These are phyloP conservation scores for Chitala chitala DNA, from an alignment of 2,113 vertebrate genomes.

Conservation along the genomic window DNA sequence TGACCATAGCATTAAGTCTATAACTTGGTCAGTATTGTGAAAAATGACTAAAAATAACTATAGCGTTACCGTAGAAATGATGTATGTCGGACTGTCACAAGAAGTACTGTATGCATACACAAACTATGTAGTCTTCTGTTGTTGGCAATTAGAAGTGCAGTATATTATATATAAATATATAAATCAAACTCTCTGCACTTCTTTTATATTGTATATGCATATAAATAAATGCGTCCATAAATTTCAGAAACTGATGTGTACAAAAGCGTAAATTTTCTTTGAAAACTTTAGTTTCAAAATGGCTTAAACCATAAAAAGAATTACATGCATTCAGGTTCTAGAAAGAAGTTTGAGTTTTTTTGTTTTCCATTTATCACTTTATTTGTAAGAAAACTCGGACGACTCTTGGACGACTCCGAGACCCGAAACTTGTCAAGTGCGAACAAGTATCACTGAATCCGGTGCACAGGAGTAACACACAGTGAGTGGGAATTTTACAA, in stretches of 20 bases:
- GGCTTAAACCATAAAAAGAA: neutral
- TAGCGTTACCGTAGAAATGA: neutral
- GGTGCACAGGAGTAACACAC: neutral
- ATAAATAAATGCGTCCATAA: no score
- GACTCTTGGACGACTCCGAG: neutral
- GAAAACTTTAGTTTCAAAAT: neutral
- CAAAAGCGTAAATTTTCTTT: no score
- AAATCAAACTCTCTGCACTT: neutral
- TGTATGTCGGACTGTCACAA: no score
- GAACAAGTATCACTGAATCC: constrained; percentile 9
- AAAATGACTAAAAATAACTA: no score
- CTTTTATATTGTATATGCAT: no score
- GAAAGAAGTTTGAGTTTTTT: neutral
- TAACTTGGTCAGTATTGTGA: neutral
- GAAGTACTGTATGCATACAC: no score
- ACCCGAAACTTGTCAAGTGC: neutral
- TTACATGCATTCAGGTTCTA: neutral
- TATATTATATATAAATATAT: neutral
- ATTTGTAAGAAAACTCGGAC: constrained; percentile 4
- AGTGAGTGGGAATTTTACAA: neutral
- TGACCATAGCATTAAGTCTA: constrained; percentile 32
- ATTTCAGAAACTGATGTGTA: no score
- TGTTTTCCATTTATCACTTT: neutral
- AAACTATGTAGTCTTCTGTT: neutral
- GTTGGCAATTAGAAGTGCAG: neutral